Conservation (phyloP, 2,888 invertebrate species). For the Palloptera scutellata region DNA sequence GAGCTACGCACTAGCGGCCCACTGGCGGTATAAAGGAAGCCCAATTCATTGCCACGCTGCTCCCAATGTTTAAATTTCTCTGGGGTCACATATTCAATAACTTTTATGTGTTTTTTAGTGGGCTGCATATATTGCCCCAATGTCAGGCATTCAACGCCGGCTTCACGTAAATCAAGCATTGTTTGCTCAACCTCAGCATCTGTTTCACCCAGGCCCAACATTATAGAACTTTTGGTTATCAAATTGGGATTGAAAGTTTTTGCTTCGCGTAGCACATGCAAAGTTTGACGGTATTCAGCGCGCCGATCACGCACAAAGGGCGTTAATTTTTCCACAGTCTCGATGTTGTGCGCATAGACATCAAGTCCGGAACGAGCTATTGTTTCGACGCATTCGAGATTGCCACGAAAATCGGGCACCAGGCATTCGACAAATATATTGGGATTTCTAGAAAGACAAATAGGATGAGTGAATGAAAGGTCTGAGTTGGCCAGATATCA, state of each 20-base stretch:
- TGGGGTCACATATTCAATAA: slow-evolving; percentile 96
- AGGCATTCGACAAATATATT: slow-evolving; percentile 94
- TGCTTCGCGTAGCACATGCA: slow-evolving; percentile 81
- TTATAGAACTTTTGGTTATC: slow-evolving; percentile 97
- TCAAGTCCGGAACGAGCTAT: slow-evolving; percentile 87
- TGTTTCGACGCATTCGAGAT: slow-evolving; percentile 74
- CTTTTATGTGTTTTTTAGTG: slow-evolving; percentile 92
- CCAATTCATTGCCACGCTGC: slow-evolving; percentile 78
- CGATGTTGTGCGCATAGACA: slow-evolving; percentile 98
- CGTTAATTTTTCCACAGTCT: slow-evolving; percentile 92
- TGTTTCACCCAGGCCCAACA: slow-evolving; percentile 94
- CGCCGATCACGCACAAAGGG: slow-evolving; percentile 92
- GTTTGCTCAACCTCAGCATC: slow-evolving; percentile 88
- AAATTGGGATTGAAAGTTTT: slow-evolving; percentile 82
- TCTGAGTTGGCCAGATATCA: not conserved
- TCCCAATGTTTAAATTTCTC: slow-evolving; percentile 92
- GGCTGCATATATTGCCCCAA: slow-evolving; percentile 99
- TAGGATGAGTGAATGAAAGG: not conserved
- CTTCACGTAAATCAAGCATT: slow-evolving; percentile 81
- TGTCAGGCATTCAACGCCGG: slow-evolving; percentile 93
- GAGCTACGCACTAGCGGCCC: slow-evolving; percentile 97
- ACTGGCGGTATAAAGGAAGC: slow-evolving; percentile 96
- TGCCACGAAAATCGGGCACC: slow-evolving; percentile 94
- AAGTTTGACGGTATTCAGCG: slow-evolving; percentile 90
- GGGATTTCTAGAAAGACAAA: slow-evolving; percentile 69